Evolutionary conservation across 2,888 invertebrate species (phyloP).

Genomic region (Toxonevra muliebris): DNA sequence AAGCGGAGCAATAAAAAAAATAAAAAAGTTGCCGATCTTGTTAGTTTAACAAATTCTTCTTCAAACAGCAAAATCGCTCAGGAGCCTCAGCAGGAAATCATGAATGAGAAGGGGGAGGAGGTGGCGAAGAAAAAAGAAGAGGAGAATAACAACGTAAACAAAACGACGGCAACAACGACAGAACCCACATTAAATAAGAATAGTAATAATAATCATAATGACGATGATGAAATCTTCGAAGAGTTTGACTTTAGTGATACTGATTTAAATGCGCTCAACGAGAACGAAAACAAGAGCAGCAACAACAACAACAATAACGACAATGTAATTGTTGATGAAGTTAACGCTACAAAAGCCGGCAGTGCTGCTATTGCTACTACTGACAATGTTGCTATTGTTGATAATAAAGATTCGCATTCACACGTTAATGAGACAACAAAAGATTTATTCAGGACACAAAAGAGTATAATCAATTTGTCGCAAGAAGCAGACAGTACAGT

Average conservation of each 20-base stretch:
- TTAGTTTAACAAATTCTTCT: background rate
- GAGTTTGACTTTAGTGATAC: constrained; percentile 57
- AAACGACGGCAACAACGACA: constrained; percentile 21
- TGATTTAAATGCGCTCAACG: constrained; percentile 49
- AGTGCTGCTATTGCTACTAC: background rate
- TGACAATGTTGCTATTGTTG: background rate
- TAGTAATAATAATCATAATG: constrained; percentile 21
- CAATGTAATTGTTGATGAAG: background rate
- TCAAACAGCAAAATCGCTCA: too few species aligned
- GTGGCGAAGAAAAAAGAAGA: constrained; percentile 1
- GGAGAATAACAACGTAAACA: constrained; percentile 19
- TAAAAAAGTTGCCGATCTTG: background rate
- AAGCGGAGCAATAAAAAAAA: constrained; percentile 7
- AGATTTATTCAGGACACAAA: background rate
- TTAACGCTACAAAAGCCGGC: background rate
- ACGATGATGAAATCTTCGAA: constrained; percentile 55
- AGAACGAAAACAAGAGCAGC: constrained; percentile 30
- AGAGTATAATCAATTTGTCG: background rate
- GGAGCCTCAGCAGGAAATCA: background rate
- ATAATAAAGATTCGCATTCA: background rate
- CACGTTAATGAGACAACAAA: background rate
- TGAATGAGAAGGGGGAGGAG: constrained; percentile 15
- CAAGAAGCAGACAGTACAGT: background rate
- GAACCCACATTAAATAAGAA: background rate
- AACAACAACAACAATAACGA: constrained; percentile 6